Conservation (phyloP, 1,140 invertebrate species). For the Semibalanus balanoides region DNA sequence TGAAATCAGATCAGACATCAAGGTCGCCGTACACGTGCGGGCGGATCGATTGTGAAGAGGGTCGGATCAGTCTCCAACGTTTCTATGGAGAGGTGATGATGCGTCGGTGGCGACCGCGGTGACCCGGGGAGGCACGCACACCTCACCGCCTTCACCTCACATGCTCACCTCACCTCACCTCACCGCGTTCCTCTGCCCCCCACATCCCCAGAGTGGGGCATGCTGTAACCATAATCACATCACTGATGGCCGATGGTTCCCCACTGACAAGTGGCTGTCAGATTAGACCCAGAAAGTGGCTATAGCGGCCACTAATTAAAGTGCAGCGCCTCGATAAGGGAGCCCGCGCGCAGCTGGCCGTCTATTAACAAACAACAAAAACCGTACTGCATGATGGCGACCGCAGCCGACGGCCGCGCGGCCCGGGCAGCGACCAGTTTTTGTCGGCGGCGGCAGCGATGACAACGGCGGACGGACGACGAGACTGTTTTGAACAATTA, state of each 20-base stretch:
- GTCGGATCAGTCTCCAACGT: no score
- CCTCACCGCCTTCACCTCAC: no score
- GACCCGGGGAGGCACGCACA: no score
- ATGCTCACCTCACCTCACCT: no score
- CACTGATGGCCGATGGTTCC: neutral
- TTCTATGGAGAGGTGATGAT: no score
- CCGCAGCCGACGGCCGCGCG: no score
- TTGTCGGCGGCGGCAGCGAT: neutral
- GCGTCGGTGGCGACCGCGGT: no score
- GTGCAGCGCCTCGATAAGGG: neutral
- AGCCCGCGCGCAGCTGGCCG: neutral
- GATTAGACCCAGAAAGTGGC: neutral
- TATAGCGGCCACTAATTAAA: neutral
- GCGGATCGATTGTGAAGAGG: no score
- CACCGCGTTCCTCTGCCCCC: no score
- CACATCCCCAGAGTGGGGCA: no score
- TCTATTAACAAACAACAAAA: slow-evolving; percentile 1
- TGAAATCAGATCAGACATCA: no score
- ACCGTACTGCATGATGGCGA: neutral
- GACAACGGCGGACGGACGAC: neutral
- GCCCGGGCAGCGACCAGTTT: neutral
- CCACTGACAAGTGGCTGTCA: neutral
- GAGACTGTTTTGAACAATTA: slow-evolving; percentile 2
- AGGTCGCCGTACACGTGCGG: no score
- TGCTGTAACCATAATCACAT: neutral